These are phyloP conservation scores for Galeopterus variegatus DNA, from an alignment of 2,113 vertebrate species.

Conservation along the genomic window DNA sequence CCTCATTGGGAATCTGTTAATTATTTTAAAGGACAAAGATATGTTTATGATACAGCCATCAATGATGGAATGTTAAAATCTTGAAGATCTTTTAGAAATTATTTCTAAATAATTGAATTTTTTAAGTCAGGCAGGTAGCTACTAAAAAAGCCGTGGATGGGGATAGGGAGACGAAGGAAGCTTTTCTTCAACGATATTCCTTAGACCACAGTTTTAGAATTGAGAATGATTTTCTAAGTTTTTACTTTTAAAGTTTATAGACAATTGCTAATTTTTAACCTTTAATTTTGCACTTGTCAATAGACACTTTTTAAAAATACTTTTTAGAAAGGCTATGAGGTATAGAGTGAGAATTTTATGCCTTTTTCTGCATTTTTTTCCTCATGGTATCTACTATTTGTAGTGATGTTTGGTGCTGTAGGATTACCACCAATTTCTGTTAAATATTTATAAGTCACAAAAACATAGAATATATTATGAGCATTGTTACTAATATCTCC, in stretches of 20 bases:
- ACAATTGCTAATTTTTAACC: background rate
- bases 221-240: background rate
- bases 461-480: background rate
- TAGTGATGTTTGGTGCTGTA: background rate
- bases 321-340: background rate
- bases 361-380: background rate
- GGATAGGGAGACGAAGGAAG: background rate
- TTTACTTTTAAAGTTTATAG: background rate
- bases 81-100: background rate
- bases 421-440: background rate
- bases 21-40: conserved; percentile 40
- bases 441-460: background rate
- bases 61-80: background rate
- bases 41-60: background rate
- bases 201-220: background rate
- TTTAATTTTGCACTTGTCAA: background rate
- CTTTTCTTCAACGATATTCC: background rate
- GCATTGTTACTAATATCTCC: background rate
- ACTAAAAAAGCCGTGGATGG: background rate
- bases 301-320: background rate
- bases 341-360: background rate
- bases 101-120: background rate
- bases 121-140: background rate
- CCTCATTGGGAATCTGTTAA: background rate
- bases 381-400: background rate